These are phyloP conservation scores for Heliangelus exortis DNA, from an alignment of 2,797 vertebrate genomes.

Conservation along the genomic window DNA sequence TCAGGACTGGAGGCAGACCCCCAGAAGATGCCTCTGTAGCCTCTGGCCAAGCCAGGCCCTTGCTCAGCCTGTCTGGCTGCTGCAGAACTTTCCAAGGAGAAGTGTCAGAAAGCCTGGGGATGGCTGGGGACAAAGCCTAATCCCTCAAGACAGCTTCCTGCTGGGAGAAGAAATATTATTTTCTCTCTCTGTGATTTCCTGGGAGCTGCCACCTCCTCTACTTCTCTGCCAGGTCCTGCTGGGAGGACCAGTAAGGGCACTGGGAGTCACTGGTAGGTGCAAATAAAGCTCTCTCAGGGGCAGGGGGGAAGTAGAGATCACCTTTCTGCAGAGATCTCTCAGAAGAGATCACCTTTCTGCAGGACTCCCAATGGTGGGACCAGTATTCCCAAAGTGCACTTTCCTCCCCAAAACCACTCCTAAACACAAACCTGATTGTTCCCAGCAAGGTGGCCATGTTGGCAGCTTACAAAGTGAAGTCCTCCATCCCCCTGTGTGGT, in stretches of 20 bases:
- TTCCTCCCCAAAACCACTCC: neutral
- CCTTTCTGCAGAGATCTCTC: no score
- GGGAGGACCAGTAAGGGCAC: neutral
- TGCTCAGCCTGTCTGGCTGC: accelerated
- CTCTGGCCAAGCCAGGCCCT: neutral
- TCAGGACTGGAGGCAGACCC: accelerated
- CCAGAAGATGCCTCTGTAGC: neutral
- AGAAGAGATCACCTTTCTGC: accelerated
- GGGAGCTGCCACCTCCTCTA: neutral
- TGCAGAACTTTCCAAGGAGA: neutral
- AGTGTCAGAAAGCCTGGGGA: neutral
- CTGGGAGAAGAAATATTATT: neutral
- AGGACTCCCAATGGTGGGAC: neutral
- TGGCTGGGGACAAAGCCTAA: neutral
- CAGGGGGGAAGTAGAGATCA: neutral
- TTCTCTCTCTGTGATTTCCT: neutral
- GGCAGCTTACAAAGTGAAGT: neutral
- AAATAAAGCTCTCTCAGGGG: neutral
- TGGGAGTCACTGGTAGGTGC: neutral
- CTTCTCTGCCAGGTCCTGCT: neutral
- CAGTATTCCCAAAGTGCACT: neutral
- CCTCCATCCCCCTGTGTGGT: accelerated
- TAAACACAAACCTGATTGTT: neutral
- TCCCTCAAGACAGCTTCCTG: neutral
- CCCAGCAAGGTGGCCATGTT: accelerated